A percentile compares a stretch with the other conserved stretches of the same genome.
phyloP scores from a whole-genome alignment of 2,888 invertebrate genomes.

The Hedychridium roseum region DNA sequence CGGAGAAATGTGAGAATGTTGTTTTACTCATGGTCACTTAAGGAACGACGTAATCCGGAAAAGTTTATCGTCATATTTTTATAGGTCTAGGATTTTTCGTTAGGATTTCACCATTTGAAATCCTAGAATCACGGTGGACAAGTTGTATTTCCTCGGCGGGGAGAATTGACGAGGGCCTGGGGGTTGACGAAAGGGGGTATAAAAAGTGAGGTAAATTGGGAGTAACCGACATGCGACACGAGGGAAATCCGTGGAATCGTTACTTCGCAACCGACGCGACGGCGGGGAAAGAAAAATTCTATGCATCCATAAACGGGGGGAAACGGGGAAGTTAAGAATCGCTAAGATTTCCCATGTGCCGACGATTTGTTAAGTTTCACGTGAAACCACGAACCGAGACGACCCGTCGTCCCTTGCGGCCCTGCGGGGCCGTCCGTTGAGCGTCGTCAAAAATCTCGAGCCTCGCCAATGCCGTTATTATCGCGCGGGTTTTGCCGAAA shows the following conservation, averaged over 20 bases:
- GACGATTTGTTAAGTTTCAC: slow-evolving; percentile 23
- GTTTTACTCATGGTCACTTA: too few relatives aligned
- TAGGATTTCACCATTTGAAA: too few relatives aligned
- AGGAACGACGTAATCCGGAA: too few relatives aligned
- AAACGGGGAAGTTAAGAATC: slow-evolving; percentile 24
- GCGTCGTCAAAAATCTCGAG: too few relatives aligned
- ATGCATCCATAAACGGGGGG: slow-evolving; percentile 21
- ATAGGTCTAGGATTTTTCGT: too few relatives aligned
- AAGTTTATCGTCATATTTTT: too few relatives aligned
- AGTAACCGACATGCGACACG: slow-evolving; percentile 12
- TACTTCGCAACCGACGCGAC: slow-evolving; percentile 16
- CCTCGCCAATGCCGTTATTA: too few relatives aligned
- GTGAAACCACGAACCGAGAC: slow-evolving; percentile 12
- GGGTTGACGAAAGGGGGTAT: neutral
- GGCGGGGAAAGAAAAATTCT: slow-evolving; percentile 10
- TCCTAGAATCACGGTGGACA: too few relatives aligned
- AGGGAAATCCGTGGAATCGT: slow-evolving; percentile 21
- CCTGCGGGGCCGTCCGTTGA: too few relatives aligned
- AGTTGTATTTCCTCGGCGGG: too few relatives aligned
- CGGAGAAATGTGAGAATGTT: too few relatives aligned
- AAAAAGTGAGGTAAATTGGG: neutral
- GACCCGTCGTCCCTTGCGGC: slow-evolving; percentile 15
- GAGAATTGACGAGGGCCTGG: slow-evolving; percentile 1
- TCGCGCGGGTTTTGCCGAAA: too few relatives aligned
- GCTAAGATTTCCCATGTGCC: slow-evolving; percentile 35